A percentile compares a stretch with the other conserved stretches of the same genome.
Conservation (phyloP, 2,113 vertebrate species). For the Dissostichus mawsoni region DNA sequence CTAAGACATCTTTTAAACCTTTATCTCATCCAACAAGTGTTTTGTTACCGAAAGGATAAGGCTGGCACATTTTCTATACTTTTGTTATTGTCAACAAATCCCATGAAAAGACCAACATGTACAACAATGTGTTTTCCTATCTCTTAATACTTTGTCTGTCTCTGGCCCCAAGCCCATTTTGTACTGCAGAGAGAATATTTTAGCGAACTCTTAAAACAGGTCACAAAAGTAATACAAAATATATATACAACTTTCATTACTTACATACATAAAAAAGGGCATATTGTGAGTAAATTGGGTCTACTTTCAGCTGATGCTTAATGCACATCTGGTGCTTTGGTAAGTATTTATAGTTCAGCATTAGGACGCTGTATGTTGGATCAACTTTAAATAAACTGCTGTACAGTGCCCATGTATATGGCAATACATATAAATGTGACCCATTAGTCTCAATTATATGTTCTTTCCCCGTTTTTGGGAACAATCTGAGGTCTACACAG, state of each 20-base stretch:
- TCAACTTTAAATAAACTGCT: not conserved
- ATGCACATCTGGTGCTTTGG: not conserved
- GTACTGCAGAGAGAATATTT: not conserved
- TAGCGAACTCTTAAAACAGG: not conserved
- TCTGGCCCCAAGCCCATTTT: not conserved
- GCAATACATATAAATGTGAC: not conserved
- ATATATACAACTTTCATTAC: not conserved
- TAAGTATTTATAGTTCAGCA: not conserved
- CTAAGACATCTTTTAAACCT: not conserved
- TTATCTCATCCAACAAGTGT: not conserved
- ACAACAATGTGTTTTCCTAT: not conserved
- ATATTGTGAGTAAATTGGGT: not conserved
- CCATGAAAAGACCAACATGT: not conserved
- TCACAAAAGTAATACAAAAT: not conserved
- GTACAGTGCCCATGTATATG: not conserved
- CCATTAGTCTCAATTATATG: not conserved
- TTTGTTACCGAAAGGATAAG: not conserved
- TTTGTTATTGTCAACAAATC: conserved; percentile 10
- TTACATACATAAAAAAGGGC: no score
- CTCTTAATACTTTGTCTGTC: not conserved
- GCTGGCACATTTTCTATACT: not conserved
- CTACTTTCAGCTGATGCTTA: not conserved
- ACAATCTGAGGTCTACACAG: not conserved
- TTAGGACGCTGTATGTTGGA: not conserved
- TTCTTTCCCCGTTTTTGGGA: not conserved